Base-by-base conservation (phyloP, 2,797 vertebrate species). In the Champsocephalus esox region DNA sequence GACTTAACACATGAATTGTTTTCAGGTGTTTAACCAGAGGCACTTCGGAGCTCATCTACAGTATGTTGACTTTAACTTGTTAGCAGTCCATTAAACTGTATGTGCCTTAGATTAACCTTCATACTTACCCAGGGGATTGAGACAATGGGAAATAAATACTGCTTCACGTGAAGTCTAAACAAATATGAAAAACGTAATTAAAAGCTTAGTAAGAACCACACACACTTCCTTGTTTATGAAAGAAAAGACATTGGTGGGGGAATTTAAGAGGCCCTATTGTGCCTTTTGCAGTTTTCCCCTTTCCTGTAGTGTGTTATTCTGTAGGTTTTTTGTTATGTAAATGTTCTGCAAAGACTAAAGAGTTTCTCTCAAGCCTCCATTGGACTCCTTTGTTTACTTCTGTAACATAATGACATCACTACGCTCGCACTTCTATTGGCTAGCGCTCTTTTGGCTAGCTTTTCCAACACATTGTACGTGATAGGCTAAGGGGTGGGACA, bases 151-250 rank as follows among this genome's bases (percentile, higher is more conserved):
- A 38, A 19, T 50, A 38, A 65, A 50, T 21, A 64, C 43, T 65
- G 7, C 58, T 67, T 17, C 11, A 64, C 54, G 44, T 65, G 66
- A 73, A 75, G 38, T 21, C 48, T 32, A 69, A 84, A 63, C 13
- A 81, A 73, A 62, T 60, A n/a, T 41, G 77, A 11, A 73, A 80
- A 79, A 17, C 11, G n/a, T 32, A 63, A 73, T 81, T 61, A 74
- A 3, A 66, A 66, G 12, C 17, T 48, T 57, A 13, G 21, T 69
- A 77, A 76, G 66, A 43, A 81, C 76, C 43, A 75, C 60, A 57
- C 51, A 12, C 57, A 70, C 49, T 54, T 85, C 52, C 46, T 16
- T 82, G 59, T 77, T 67, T 66, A 19, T 78, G n/a, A 61, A 57
- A 66, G 21, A 63, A 41, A 12, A 69, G 51, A 52, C 49, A 58